A percentile compares a stretch with the other conserved stretches of the same genome.
These are phyloP conservation scores for Nyctalus aviator DNA, from an alignment of 2,797 vertebrate genomes.

Conservation along the genomic window DNA sequence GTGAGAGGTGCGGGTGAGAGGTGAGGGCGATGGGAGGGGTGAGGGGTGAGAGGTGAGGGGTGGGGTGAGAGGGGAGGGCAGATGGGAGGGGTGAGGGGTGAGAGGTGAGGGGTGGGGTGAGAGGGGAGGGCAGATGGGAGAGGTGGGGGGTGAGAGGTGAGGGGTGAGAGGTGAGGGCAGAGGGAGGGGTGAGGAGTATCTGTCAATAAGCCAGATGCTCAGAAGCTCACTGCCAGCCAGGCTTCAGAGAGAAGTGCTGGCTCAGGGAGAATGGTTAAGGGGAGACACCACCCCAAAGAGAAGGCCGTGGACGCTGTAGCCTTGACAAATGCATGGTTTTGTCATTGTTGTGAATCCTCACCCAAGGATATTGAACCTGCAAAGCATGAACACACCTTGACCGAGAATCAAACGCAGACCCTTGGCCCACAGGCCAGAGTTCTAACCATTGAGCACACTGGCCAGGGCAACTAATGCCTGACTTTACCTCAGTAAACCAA, in stretches of 20 bases:
- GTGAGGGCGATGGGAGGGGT: not conserved
- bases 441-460: too few species aligned
- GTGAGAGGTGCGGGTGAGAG: not conserved
- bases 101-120: too few species aligned
- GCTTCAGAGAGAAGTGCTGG: slow-evolving; percentile 49
- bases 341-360: too few species aligned
- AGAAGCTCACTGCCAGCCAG: not conserved
- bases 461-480: slow-evolving; percentile 29
- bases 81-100: too few species aligned
- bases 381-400: too few species aligned
- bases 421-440: too few species aligned
- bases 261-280: slow-evolving; percentile 48
- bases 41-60: too few species aligned
- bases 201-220: not conserved
- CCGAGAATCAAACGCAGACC: too few species aligned
- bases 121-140: too few species aligned
- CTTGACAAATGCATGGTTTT: slow-evolving; percentile 61
- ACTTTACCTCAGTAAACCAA: slow-evolving; percentile 60
- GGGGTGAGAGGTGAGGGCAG: too few species aligned
- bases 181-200: not conserved
- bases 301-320: not conserved
- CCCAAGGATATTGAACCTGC: too few species aligned
- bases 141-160: too few species aligned
- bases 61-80: not conserved
- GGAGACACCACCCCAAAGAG: slow-evolving; percentile 43